Evolutionary conservation across 2,797 vertebrate species (phyloP).

Genomic region (Squalus acanthias): DNA sequence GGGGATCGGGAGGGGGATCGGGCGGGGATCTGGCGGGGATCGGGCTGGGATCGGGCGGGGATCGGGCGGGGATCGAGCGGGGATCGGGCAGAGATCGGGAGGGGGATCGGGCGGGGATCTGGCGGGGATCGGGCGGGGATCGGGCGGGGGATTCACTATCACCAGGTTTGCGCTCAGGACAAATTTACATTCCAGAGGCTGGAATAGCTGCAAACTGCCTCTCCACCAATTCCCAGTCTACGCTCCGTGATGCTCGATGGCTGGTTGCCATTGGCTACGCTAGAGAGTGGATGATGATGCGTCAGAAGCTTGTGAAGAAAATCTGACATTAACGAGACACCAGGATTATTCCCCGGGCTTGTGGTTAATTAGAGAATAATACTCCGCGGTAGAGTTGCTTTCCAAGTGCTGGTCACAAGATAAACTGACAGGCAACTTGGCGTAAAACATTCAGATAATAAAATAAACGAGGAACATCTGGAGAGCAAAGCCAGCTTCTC

Average conservation of each 20-base stretch:
- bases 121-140: no score
- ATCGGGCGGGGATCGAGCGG: no score
- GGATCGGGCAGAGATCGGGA: no score
- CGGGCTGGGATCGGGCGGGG: no score
- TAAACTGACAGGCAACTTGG: no score
- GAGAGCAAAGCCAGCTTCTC: not conserved
- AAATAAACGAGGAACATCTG: not conserved
- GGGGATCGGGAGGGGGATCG: no score
- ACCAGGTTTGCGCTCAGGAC: not conserved
- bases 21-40: no score
- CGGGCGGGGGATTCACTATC: not conserved
- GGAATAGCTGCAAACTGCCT: no score
- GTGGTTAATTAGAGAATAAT: no score
- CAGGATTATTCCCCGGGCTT: not conserved
- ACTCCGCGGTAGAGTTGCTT: not conserved
- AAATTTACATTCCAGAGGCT: not conserved
- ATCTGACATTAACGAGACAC: not conserved
- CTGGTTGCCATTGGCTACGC: not conserved
- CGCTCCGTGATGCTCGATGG: not conserved
- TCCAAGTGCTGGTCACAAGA: not conserved
- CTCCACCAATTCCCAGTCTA: not conserved
- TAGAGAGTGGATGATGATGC: not conserved
- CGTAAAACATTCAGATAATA: no score
- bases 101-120: no score
- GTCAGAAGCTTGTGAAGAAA: not conserved